Evolutionary conservation across 2,797 vertebrate species (phyloP).

Genomic region (Poliocrania exsul): DNA sequence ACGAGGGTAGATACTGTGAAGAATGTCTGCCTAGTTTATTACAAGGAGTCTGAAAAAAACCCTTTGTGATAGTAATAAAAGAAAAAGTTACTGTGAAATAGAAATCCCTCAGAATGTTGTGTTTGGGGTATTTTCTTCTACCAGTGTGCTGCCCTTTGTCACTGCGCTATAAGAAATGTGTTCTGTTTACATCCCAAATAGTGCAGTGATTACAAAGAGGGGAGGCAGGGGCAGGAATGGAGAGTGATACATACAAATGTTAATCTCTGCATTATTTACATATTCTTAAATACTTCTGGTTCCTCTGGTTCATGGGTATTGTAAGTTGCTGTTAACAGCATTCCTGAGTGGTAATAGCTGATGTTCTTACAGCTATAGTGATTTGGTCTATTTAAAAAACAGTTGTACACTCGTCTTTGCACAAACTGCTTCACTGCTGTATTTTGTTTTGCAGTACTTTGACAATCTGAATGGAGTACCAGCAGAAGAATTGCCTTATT

Average conservation of each 20-base stretch:
- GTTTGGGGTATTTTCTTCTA: not conserved
- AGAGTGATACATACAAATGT: not conserved
- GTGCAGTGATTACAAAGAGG: not conserved
- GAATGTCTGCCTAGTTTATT: not conserved
- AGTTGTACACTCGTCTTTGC: not conserved
- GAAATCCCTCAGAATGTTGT: not conserved
- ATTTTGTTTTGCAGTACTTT: conserved; percentile 85
- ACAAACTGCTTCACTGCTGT: not conserved
- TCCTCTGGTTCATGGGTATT: not conserved
- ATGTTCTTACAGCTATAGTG: not conserved
- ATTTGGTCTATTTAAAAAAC: not conserved
- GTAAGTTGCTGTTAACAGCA: not conserved
- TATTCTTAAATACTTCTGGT: not conserved
- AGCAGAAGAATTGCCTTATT: conserved; percentile 82
- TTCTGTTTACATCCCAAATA: not conserved
- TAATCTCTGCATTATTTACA: not conserved
- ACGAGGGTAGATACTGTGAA: not conserved
- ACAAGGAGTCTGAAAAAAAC: not conserved
- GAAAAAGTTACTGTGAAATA: not conserved
- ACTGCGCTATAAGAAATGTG: not conserved
- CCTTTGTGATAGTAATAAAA: not conserved
- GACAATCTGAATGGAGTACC: conserved; percentile 86
- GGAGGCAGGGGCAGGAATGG: not conserved
- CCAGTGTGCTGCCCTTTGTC: not conserved
- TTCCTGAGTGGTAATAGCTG: not conserved